These are phyloP conservation scores for Anguilla megastoma DNA, from an alignment of 2,797 vertebrate genomes.

Conservation along the genomic window DNA sequence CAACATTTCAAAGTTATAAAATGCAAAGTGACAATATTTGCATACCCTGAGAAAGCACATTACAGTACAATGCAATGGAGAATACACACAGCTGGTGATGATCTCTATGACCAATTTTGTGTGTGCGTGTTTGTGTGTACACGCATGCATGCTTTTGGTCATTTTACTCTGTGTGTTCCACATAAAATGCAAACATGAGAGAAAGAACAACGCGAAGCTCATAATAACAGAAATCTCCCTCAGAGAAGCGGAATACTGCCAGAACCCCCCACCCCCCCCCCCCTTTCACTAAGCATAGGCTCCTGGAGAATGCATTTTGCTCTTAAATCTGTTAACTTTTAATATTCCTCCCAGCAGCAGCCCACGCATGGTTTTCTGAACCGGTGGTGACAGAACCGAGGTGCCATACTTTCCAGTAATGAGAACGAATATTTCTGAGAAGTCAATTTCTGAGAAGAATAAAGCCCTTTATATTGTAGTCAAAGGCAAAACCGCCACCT, in stretches of 20 bases:
- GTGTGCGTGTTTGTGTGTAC: not conserved
- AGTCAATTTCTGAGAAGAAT: not conserved
- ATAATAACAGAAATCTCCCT: not conserved
- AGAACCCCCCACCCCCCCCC: not conserved
- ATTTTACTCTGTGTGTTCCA: not conserved
- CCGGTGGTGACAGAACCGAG: not conserved
- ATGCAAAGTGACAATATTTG: not conserved
- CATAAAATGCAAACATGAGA: not conserved
- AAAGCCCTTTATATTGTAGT: not conserved
- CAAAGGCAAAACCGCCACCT: not conserved
- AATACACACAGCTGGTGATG: not conserved
- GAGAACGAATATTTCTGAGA: not conserved
- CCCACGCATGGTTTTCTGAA: not conserved
- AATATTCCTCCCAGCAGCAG: constrained; percentile 3
- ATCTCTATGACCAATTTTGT: not conserved
- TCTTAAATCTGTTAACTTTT: constrained; percentile 10
- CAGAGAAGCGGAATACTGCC: not conserved
- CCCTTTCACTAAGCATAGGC: not conserved
- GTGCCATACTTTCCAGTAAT: not conserved
- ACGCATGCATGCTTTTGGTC: not conserved
- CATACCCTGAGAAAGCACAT: not conserved
- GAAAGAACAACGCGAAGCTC: not conserved
- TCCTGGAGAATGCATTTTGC: not conserved
- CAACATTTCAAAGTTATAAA: not conserved
- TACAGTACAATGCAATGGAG: not conserved